Evolutionary conservation across 2,888 invertebrate species (phyloP), one percentile per base, ranked within the genome.

Genomic region (Tipula vernalis): DNA sequence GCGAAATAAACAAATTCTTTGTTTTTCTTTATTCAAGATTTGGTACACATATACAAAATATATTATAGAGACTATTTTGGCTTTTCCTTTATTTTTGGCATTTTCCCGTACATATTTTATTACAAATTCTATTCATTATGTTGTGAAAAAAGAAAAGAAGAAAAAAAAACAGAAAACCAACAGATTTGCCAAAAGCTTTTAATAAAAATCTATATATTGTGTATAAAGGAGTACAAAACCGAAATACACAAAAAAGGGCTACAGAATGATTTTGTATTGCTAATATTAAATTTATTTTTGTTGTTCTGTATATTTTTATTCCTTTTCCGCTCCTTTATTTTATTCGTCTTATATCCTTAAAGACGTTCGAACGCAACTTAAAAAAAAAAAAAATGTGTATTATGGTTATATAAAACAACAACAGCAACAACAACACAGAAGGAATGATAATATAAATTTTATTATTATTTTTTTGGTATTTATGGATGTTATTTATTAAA

Each of bases 331-430:
- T 71, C 71, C 71, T 71, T 71, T 71, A 71, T 28, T 71, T 71
- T 71, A 71, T 71, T 71, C 18, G 71, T 71, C 71, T 71, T n/a
- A n/a, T 42, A 42, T 42, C 42, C 42, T 42, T 71, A 71, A 71
- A 71, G 71, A 71, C 71, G 71, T 71, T 71, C 71, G 71, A 71
- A 71, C 71, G 71, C 71, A 71, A 71, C 71, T n/a, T n/a, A n/a
- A n/a, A n/a, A n/a, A n/a, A n/a, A n/a, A n/a, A n/a, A n/a, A n/a
- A n/a, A n/a, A n/a, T n/a, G n/a, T 71, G 15, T 71, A 28, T 18
- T 71, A 71, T 71, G 6, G 3, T n/a, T 3, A 51, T 51, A 28
- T 28, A 71, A 18, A 71, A 71, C 71, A 71, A 71, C 71, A 18
- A 71, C n/a, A n/a, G n/a, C n/a, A n/a, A n/a, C n/a, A n/a, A n/a